Conservation (phyloP, 2,797 vertebrate genomes). For the Triplophysa yarkandensis region DNA sequence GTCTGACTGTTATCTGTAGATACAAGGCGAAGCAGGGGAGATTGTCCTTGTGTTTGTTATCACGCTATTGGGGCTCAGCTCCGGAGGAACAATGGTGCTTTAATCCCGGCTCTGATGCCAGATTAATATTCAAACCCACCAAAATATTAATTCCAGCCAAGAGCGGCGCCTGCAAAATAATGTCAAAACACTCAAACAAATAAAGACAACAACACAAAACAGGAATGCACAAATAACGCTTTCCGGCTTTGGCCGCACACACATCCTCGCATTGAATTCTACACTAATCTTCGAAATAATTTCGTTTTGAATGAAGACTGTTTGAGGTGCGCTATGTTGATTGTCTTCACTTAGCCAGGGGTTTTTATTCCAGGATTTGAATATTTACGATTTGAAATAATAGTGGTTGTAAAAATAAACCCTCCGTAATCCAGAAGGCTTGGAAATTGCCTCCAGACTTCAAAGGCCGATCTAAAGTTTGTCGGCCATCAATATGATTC, state of each 20-base stretch:
- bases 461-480: constrained; percentile 67
- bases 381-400: constrained; percentile 99
- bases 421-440: constrained; percentile 74
- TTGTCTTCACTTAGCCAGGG: constrained; percentile 91
- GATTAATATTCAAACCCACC: constrained; percentile 88
- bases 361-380: constrained; percentile 95
- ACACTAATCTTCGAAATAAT: constrained; percentile 82
- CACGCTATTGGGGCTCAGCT: constrained; percentile 77
- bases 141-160: constrained; percentile 94
- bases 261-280: constrained; percentile 69
- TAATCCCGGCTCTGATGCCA: constrained; percentile 95
- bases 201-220: constrained; percentile 66
- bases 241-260: constrained; percentile 63
- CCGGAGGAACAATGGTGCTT: constrained; percentile 79
- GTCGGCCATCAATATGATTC: constrained; percentile 68
- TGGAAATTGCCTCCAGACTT: constrained; percentile 75
- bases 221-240: constrained; percentile 58
- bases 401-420: constrained; percentile 91
- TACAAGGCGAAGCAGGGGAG: constrained; percentile 76
- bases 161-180: constrained; percentile 72
- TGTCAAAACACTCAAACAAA: constrained; percentile 79
- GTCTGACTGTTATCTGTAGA: constrained; percentile 78
- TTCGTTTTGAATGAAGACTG: constrained; percentile 75
- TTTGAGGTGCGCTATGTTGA: constrained; percentile 77
- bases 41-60: constrained; percentile 79